Conservation (phyloP, 2,888 invertebrate species). For the Archaeoteleia sp. region DNA sequence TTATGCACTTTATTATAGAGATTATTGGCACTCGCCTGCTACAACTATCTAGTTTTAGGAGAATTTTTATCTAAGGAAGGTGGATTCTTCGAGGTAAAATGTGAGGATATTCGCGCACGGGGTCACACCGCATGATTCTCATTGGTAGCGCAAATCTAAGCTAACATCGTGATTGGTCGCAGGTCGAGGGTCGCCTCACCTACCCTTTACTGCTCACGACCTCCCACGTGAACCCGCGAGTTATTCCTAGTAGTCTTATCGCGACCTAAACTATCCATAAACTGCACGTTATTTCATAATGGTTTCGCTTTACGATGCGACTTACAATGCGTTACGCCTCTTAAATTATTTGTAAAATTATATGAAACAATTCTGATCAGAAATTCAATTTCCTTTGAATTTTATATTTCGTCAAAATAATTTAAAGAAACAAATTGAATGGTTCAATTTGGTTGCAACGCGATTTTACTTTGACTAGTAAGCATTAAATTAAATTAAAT, state of each 20-base stretch:
- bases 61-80: conserved; percentile 43
- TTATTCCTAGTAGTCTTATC: conserved; percentile 56
- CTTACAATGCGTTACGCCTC: too few relatives aligned
- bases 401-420: too few relatives aligned
- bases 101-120: conserved; percentile 64
- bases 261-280: conserved; percentile 21
- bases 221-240: conserved; percentile 71
- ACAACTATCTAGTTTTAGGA: background rate
- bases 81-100: conserved; percentile 60
- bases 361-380: too few relatives aligned
- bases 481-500: too few relatives aligned
- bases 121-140: conserved; percentile 64
- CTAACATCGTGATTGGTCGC: conserved; percentile 68
- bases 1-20: too few relatives aligned
- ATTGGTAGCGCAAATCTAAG: conserved; percentile 67
- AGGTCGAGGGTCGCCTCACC: conserved; percentile 72
- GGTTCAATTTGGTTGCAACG: too few relatives aligned
- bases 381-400: too few relatives aligned
- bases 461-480: too few relatives aligned
- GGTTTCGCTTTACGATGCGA: too few relatives aligned
- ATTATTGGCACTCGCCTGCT: background rate
- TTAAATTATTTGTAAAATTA: too few relatives aligned
- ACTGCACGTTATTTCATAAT: conserved; percentile 26
- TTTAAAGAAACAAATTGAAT: too few relatives aligned
- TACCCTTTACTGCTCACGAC: conserved; percentile 68